Base-by-base conservation (phyloP, 2,113 vertebrate species). In the Tragulus kanchil region DNA sequence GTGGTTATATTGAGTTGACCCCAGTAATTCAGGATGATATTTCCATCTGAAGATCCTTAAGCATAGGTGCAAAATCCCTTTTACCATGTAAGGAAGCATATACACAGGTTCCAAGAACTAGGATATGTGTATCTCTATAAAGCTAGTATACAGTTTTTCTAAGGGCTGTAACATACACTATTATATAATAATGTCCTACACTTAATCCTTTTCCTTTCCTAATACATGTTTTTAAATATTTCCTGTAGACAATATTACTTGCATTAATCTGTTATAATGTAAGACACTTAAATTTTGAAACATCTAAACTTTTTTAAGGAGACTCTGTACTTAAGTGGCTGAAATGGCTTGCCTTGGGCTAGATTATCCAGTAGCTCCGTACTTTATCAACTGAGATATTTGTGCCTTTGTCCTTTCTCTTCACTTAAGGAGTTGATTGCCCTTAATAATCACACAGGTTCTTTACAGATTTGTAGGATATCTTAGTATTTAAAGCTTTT, bases 401-500 rank as follows among this genome's bases (percentile, higher is more conserved):
- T 58, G 7, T 42, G 67, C 25, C 1, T 73, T 61, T 19, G 78
- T 42, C 17, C 59, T 90, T 92, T 90, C 82, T 85, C 42, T 94
- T 90, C 58, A 45, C 48, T 26, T 78, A 61, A 94, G 28, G 52
- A 25, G 62, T 73, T 91, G 10, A 77, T 91, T 94, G 77, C 36
- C 28, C 52, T 69, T 78, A 62, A 65, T 82, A 91, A 28, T 89
- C 50, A 21, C 3, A 45, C 6, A 64, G 11, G 4, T 61, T 69
- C 17, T 90, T 79, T 54, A 77, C 13, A 82, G 65, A 21, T 89
- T 84, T 69, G 81, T 87, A 25, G 36, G 36, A 65, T 71, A 50
- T 87, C 62, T 67, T 93, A 58, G 8, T 88, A 88, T n/a, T 75
- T 93, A 85, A 69, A 87, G 26, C 26, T 90, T 93, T 90, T 52